Percentiles rank a stretch among this genome's conserved stretches.
Evolutionary conservation across 2,888 invertebrate genomes (phyloP).

Genomic region (Meteorus colon): DNA sequence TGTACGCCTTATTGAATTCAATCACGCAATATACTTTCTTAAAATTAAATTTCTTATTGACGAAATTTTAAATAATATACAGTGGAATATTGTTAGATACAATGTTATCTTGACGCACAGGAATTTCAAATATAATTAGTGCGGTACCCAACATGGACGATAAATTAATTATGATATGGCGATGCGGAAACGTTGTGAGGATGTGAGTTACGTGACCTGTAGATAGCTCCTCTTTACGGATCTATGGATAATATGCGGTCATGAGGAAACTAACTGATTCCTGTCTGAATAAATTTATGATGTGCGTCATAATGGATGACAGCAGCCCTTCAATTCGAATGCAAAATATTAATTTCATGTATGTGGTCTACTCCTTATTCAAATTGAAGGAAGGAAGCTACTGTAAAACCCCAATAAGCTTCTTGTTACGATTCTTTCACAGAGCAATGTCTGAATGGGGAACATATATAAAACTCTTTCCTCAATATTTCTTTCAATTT

Average conservation of each 20-base stretch:
- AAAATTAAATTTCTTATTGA: background rate
- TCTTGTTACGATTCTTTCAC: too few relatives aligned
- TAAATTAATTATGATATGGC: slow-evolving; percentile 4
- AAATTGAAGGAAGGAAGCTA: too few relatives aligned
- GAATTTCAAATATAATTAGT: slow-evolving; percentile 1
- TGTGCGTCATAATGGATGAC: background rate
- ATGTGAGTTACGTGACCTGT: background rate
- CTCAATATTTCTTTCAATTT: too few relatives aligned
- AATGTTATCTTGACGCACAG: background rate
- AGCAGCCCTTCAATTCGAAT: background rate
- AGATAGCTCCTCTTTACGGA: background rate
- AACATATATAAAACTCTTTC: too few relatives aligned
- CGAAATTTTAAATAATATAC: background rate
- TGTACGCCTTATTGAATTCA: too few relatives aligned
- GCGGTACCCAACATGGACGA: background rate
- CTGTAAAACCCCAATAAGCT: too few relatives aligned
- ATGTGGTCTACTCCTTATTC: too few relatives aligned
- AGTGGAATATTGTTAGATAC: background rate
- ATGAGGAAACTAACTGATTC: background rate
- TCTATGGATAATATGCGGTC: slow-evolving; percentile 7
- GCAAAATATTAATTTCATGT: background rate
- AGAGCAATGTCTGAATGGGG: too few relatives aligned
- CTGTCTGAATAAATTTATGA: background rate
- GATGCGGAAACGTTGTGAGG: background rate
- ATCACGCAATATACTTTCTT: background rate